Evolutionary conservation across 1,140 invertebrate species (phyloP), one percentile per base, ranked within the genome.

Genomic region (Drosophila asahinai): DNA sequence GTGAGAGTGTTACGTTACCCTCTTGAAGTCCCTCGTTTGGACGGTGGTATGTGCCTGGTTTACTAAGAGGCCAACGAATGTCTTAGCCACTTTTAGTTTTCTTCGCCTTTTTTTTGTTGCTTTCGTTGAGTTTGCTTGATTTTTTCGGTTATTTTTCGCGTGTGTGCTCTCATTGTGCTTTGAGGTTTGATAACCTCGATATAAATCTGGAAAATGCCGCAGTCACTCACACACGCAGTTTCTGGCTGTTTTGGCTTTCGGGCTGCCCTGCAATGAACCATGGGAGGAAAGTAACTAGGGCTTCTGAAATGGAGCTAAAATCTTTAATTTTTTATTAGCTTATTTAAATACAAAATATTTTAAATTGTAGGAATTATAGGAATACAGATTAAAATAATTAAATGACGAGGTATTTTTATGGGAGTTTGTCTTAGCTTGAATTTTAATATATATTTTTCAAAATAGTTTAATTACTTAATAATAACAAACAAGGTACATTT

Each of bases 141-240:
- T 51, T 68, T 61, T 61, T 77, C 2, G 42, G 19, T 7, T 45
- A 42, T 40, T 74, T 64, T 51, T 47, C 51, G 27, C 55, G 52
- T 33, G 40, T 52, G 71, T 67, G 49, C 27, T 58, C 51, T 70
- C 73, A 74, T 66, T 80, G 64, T 81, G 58, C 51, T 79, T 57
- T 62, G 43, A 51, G 71, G 77, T 67, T 64, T 76, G 79, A 82
- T 86, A 86, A 75, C 82, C 82, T 70, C 82, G 61, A 86, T 71
- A 86, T 86, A 86, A 86, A 86, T 86, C 79, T 81, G 72, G 77
- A 76, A 82, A 86, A 86, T 76, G 74, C 78, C 63, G 82, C 77
- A 84, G 66, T 86, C 74, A 62, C 77, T 77, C 81, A 77, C 62
- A 76, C 74, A 59, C 57, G 54, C 66, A 77, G 67, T 72, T 22